Evolutionary conservation across 2,888 invertebrate genomes (phyloP), one percentile per base, ranked within the genome.

Genomic region (Brenthis ino): DNA sequence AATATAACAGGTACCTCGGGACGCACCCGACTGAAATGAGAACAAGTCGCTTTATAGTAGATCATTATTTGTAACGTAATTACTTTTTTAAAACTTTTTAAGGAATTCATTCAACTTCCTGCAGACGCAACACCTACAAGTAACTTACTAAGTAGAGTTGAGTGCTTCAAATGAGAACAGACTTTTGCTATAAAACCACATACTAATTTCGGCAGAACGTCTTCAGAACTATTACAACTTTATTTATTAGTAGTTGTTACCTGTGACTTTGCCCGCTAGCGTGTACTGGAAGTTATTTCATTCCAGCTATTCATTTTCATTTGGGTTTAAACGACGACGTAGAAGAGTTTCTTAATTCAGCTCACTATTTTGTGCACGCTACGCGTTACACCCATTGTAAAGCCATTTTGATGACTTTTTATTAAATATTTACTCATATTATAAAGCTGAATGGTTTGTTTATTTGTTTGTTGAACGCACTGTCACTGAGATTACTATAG

Each of bases 161-260:
- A 60, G 60, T 50, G 60, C 28, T 50, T 28, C 50, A 33, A 50
- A 50, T 33, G 60, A 60, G 60, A 33, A 50, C 60, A 50, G 28
- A 33, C 60, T 60, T 50, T 24, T 28, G 16, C 50, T 33, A 6
- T 50, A 60, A 60, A 50, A 50, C 58, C 58, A 48, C 48, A 28
- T 48, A 28, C 47, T 60, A 60, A 60, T 60, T 58, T 58, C 48
- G 58, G 58, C 47, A 24, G 24, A 58, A 24, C 47, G 58, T 48
- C 58, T 58, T 58, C 47, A 14, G 47, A 58, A 58, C 58, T 58
- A 58, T 58, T 24, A 58, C 58, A 58, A 48, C 48, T 48, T 48
- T 48, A 48, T n/a, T n/a, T 33, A 50, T 3, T 2, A 28, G 28
- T 50, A 33, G 33, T n/a, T n/a, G 48, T 13, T 50, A 50, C 50